Evolutionary conservation across 1,140 invertebrate species (phyloP).

Genomic region (Anthonomus grandis): DNA sequence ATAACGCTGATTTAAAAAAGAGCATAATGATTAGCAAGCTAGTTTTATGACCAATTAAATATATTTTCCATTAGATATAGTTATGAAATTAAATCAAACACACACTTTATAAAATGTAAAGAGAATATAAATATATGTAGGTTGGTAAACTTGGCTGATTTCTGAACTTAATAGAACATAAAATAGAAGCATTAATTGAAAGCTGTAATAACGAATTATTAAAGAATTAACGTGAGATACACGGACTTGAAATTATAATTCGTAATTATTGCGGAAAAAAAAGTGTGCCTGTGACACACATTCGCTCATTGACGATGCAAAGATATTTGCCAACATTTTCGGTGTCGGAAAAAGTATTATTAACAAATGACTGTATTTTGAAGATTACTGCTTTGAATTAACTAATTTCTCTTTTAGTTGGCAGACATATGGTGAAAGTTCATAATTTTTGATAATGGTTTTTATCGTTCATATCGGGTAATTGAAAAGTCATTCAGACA

Average conservation of each 20-base stretch:
- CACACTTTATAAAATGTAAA: conserved; percentile 14
- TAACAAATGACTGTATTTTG: conserved; percentile 9
- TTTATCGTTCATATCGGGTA: too few species aligned
- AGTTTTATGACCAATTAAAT: too few species aligned
- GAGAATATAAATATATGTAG: conserved; percentile 19
- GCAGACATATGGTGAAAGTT: too few species aligned
- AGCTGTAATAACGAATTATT: conserved; percentile 21
- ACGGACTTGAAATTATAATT: conserved; percentile 10
- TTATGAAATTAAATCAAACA: too few species aligned
- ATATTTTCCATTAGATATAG: too few species aligned
- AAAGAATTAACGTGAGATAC: conserved; percentile 19
- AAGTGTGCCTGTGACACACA: conserved; percentile 24
- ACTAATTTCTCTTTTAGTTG: conserved; percentile 12
- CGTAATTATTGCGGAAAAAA: conserved; percentile 15
- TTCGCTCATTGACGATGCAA: not conserved
- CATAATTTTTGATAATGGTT: too few species aligned
- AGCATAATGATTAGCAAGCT: too few species aligned
- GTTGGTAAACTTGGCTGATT: conserved; percentile 18
- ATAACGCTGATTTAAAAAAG: too few species aligned
- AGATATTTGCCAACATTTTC: conserved; percentile 17
- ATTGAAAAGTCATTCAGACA: too few species aligned
- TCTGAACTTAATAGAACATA: conserved; percentile 29
- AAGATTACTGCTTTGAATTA: conserved; percentile 5
- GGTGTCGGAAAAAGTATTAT: conserved; percentile 3
- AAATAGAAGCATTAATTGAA: conserved; percentile 24